Evolutionary conservation across 2,113 vertebrate species (phyloP).

Genomic region (Python bivittatus): DNA sequence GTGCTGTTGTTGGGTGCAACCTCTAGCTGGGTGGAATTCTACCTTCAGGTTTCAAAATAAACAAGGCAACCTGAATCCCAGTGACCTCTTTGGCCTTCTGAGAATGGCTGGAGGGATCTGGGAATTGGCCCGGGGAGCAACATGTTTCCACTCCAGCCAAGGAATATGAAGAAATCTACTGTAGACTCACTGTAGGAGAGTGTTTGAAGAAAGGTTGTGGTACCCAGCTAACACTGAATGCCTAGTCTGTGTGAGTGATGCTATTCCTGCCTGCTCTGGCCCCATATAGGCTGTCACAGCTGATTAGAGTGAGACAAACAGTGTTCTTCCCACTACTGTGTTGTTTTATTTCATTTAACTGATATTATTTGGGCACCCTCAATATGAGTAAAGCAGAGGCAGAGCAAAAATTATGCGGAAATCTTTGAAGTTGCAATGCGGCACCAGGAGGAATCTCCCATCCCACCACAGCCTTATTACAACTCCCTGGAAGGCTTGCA

Average conservation of each 20-base stretch:
- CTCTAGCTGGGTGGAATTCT: background rate
- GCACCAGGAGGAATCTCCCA: background rate
- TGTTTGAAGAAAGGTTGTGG: background rate
- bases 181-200: background rate
- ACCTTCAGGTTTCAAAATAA: background rate
- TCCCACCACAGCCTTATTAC: background rate
- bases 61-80: background rate
- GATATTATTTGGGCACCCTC: conserved; percentile 52
- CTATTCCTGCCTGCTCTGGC: background rate
- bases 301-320: conserved; percentile 42
- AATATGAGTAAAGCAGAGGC: conserved; percentile 30
- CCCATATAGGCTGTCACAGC: conserved; percentile 46
- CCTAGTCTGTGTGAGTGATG: accelerated
- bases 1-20: background rate
- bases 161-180: background rate
- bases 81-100: background rate
- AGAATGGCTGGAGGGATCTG: background rate
- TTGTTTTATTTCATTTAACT: conserved; percentile 35
- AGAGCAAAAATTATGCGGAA: background rate
- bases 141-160: background rate
- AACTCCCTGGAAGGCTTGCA: accelerated
- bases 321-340: background rate
- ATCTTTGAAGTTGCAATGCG: background rate
- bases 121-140: background rate
- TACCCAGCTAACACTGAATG: accelerated